Base-by-base conservation (phyloP, 2,113 vertebrate genomes). In the Hiodon tergisus region DNA sequence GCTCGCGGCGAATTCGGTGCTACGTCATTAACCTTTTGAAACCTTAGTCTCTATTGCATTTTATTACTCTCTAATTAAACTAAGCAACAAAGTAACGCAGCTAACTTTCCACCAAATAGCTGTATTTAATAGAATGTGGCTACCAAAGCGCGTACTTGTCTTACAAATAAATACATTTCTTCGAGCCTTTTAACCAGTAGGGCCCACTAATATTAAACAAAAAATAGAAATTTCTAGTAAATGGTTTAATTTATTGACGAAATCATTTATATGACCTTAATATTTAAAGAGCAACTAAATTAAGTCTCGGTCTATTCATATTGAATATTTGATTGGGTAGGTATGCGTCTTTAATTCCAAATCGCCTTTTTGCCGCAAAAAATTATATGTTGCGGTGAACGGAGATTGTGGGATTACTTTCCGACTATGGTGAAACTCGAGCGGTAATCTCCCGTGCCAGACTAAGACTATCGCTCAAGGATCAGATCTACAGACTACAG, bases 11-110 rank as follows among this genome's bases (percentile, higher is more conserved):
- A 69, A 51, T 78, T 76, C 59, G 55, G 61, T 60, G 60, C 57
- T 79, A 65, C 52, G 71, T 17, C 67, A 70, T 73, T 74, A 81
- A 76, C 75, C 67, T 71, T 55, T 68, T 70, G 63, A 67, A 66
- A 70, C 61, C 10, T 10, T 48, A 31, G 13, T 46, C 60, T 52
- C 63, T 55, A 63, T 69, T 3, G 60, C 72, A 70, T 65, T 67
- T 14, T 62, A 46, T 51, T 13, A 13, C n/a, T 0, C 16, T 67
- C 61, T 67, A 31, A 77, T 52, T 1, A 50, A 67, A 55, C 63
- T 58, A 59, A 46, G 17, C 53, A 17, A 10, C 62, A 65, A n/a
- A 77, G 57, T 16, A 50, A 54, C 9, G 6, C 17, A 16, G 48
- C 31, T 67, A 70, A 63, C 58, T 66, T 53, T 48, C 47, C 46